A percentile compares a stretch with the other conserved stretches of the same genome.
phyloP scores from a whole-genome alignment of 2,888 invertebrate genomes.

The Himalopsyche anomala region DNA sequence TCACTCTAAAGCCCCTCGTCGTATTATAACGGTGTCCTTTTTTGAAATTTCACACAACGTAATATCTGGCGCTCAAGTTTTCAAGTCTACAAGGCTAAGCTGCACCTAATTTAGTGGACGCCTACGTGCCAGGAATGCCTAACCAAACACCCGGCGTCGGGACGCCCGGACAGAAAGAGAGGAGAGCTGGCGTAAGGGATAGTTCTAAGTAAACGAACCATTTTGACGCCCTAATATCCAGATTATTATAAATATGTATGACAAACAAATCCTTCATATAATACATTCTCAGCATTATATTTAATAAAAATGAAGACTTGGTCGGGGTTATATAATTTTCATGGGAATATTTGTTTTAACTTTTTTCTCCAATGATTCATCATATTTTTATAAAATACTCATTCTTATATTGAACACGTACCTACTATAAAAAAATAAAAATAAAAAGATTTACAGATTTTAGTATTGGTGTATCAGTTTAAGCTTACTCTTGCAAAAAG shows the following conservation, averaged over 20 bases:
- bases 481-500: too few species aligned
- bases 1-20: neutral
- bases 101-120: conserved; percentile 63
- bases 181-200: conserved; percentile 47
- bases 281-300: too few species aligned
- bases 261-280: neutral
- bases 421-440: too few species aligned
- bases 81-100: conserved; percentile 59
- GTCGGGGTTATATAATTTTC: too few species aligned
- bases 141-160: conserved; percentile 41
- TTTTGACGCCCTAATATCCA: conserved; percentile 45
- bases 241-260: conserved; percentile 17
- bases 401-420: too few species aligned
- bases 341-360: too few species aligned
- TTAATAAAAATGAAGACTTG: too few species aligned
- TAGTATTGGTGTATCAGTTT: too few species aligned
- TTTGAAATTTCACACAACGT: conserved; percentile 46
- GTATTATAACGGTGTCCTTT: conserved; percentile 32
- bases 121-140: conserved; percentile 61
- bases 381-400: too few species aligned
- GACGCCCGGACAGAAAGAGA: neutral
- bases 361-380: too few species aligned
- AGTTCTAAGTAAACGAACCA: conserved; percentile 56
- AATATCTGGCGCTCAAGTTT: conserved; percentile 52
- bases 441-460: too few species aligned